Percentiles rank a stretch among this genome's conserved stretches.
phyloP scores from a whole-genome alignment of 2,888 invertebrate species.

The Margaritifera margaritifera region DNA sequence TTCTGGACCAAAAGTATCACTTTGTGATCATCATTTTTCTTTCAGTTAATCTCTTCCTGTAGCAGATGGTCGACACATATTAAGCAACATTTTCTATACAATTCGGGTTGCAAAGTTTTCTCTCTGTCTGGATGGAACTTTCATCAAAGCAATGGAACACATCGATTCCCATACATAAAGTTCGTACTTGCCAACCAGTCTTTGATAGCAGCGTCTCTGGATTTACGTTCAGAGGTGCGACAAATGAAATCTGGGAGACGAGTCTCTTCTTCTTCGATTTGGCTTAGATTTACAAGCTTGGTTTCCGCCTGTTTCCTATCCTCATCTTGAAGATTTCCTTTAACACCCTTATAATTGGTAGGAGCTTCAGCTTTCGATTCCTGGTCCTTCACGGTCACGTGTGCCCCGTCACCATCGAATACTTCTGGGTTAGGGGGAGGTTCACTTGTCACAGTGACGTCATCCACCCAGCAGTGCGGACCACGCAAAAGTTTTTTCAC shows the following conservation, averaged over 20 bases:
- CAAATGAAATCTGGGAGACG: conserved; percentile 53
- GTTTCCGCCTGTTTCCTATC: conserved; percentile 8
- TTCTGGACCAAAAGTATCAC: too few species aligned
- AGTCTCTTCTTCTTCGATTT: background rate
- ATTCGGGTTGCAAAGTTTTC: too few species aligned
- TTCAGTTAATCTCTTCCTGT: too few species aligned
- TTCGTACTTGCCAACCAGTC: conserved; percentile 53
- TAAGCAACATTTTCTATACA: too few species aligned
- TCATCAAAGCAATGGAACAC: conserved; percentile 37
- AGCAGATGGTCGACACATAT: too few species aligned
- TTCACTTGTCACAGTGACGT: conserved; percentile 56
- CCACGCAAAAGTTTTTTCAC: conserved; percentile 41
- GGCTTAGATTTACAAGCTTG: conserved; percentile 4
- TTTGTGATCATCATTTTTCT: too few species aligned
- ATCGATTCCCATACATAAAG: conserved; percentile 39
- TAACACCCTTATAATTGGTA: background rate
- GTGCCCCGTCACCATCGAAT: conserved; percentile 6
- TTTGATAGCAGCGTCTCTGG: conserved; percentile 54
- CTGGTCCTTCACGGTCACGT: conserved; percentile 7
- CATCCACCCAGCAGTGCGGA: conserved; percentile 60
- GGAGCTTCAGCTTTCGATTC: conserved; percentile 11
- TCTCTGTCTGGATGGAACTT: background rate
- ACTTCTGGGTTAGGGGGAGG: conserved; percentile 6
- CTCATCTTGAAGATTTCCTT: conserved; percentile 2
- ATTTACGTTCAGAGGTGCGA: conserved; percentile 60